A percentile compares a stretch with the other conserved stretches of the same genome.
Conservation (phyloP, 2,888 invertebrate genomes). For the Spodoptera exigua region DNA sequence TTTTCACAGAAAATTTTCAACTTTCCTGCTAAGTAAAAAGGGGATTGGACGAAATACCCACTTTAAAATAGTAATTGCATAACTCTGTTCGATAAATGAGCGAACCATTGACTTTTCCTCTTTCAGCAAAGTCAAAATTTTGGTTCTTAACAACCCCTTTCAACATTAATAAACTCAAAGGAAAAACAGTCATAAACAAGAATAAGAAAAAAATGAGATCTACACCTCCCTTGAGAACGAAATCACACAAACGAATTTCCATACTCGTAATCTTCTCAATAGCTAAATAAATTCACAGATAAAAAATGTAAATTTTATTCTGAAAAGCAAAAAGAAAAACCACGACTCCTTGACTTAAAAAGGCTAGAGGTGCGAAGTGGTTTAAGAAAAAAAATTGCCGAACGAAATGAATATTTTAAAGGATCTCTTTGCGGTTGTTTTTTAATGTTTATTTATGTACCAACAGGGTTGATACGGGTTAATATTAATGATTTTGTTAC, state of each 20-base stretch:
- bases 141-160: not conserved
- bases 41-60: too few relatives aligned
- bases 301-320: slow-evolving; percentile 64
- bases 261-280: slow-evolving; percentile 59
- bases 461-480: slow-evolving; percentile 61
- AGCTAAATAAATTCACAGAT: slow-evolving; percentile 60
- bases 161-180: not conserved
- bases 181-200: slow-evolving; percentile 10
- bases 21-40: slow-evolving; percentile 8
- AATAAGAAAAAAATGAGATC: slow-evolving; percentile 27
- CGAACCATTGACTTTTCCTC: too few relatives aligned
- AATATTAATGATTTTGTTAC: slow-evolving; percentile 60
- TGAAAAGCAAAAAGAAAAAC: slow-evolving; percentile 41
- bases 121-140: not conserved
- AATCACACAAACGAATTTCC: slow-evolving; percentile 48
- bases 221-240: slow-evolving; percentile 41
- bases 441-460: slow-evolving; percentile 64
- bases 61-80: too few relatives aligned
- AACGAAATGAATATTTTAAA: slow-evolving; percentile 55
- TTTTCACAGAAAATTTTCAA: slow-evolving; percentile 1
- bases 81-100: too few relatives aligned
- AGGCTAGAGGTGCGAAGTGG: slow-evolving; percentile 60
- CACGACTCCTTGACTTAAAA: slow-evolving; percentile 36
- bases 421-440: slow-evolving; percentile 59
- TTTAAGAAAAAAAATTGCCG: slow-evolving; percentile 60